Base-by-base conservation (phyloP, 2,113 vertebrate species). In the Leptodactylus fuscus region DNA sequence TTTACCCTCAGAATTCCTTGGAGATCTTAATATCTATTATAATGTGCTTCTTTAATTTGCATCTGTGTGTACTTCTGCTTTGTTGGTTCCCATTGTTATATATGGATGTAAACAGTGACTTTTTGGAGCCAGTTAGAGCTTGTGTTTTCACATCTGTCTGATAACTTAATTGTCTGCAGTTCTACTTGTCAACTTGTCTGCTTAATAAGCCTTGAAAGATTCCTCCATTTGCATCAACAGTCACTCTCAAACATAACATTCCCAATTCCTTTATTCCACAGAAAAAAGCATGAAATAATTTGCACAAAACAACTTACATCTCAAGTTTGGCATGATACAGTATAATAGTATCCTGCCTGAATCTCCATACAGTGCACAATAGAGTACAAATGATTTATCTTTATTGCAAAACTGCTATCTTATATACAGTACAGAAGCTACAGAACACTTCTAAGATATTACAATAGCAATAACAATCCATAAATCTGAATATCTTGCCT, bases 121-220 rank as follows among this genome's bases (percentile, higher is more conserved):
- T 36, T 51, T 69, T 81, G 48, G 29, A 29, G 27, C 22, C 34
- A 69, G 65, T 67, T 51, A 36, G 22, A 5, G 10, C 49, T 81
- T 81, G 20, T 81, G 44, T 81, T 82, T 67, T 71, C 46, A 71
- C 48, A 44, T 48, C 62, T n/a, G 65, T 67, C 46, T 53, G 81
- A 82, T 71, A 82, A 71, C 29, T 82, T 82, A 82, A 82, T 51
- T 82, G 65, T 71, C 65, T 71, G 16, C 77, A 60, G 22, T 62
- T 80, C 65, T 71, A 69, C 81, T 53, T 53, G 81, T 71, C 60
- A 69, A 49, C 58, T 67, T 49, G 65, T 46, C 44, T 82, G 46
- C 32, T 71, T 62, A 60, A 80, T 44, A 62, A 62, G 34, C 77
- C 77, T 81, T 82, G 48, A 82, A 82, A 82, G 27, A 51, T 71